A percentile compares a stretch with the other conserved stretches of the same genome.
Evolutionary conservation across 2,113 vertebrate genomes (phyloP).

Genomic region (Dunckerocampus dactyliophorus): DNA sequence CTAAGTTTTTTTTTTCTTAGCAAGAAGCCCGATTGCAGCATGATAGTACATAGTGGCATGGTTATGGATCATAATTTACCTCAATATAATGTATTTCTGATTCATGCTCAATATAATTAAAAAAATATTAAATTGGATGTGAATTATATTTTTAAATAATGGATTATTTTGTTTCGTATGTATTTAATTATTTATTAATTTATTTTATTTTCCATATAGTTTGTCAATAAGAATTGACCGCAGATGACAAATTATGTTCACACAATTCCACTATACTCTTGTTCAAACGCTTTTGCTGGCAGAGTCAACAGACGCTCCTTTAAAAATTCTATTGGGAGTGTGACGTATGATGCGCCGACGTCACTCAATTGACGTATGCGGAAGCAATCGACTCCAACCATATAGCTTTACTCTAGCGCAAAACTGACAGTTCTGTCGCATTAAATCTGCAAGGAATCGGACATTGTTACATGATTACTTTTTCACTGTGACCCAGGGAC

Average conservation of each 20-base stretch:
- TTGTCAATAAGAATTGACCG: no score
- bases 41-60: constrained; percentile 12
- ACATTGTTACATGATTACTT: not conserved
- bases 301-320: not conserved
- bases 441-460: not conserved
- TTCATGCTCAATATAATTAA: no score
- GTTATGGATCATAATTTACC: no score
- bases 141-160: no score
- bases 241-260: no score
- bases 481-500: not conserved
- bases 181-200: no score
- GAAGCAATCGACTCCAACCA: constrained; percentile 38
- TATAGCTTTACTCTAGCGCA: constrained; percentile 21
- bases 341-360: constrained; percentile 35
- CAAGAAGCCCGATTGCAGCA: constrained; percentile 35
- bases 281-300: no score
- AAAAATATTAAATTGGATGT: no score
- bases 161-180: no score
- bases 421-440: constrained; percentile 26
- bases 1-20: constrained; percentile 31
- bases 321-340: not conserved
- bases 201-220: no score
- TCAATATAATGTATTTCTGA: no score
- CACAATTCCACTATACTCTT: no score
- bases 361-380: constrained; percentile 60